Evolutionary conservation across 2,888 invertebrate species (phyloP).

Genomic region (Eristalis intricaria): DNA sequence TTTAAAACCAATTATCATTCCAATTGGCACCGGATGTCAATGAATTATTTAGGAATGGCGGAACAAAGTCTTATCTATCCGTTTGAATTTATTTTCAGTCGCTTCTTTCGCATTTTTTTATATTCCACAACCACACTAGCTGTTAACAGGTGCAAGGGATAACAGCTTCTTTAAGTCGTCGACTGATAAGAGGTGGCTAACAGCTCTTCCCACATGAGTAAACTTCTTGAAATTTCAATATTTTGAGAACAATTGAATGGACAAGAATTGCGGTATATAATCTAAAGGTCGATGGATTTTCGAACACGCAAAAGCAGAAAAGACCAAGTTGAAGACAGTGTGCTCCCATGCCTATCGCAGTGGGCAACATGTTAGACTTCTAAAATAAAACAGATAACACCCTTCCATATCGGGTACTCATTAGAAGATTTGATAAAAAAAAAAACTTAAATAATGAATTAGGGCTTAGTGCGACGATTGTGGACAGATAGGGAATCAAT

Average conservation of each 20-base stretch:
- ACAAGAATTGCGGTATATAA: not conserved
- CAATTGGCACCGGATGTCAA: not conserved
- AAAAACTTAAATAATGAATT: not conserved
- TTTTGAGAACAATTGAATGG: not conserved
- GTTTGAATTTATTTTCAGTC: not conserved
- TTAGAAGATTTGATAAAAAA: not conserved
- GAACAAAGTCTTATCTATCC: not conserved
- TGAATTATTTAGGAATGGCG: not conserved
- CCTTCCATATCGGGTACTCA: not conserved
- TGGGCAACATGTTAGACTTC: not conserved
- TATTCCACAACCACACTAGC: too few species aligned
- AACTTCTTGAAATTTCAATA: not conserved
- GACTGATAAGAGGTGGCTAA: too few species aligned
- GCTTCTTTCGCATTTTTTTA: not conserved
- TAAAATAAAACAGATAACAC: not conserved
- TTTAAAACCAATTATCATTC: not conserved
- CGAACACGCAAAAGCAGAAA: not conserved
- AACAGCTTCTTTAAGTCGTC: too few species aligned
- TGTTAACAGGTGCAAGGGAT: too few species aligned
- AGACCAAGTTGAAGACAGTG: too few species aligned
- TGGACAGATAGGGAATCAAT: conserved; percentile 1
- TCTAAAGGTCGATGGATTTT: not conserved
- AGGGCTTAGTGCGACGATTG: not conserved
- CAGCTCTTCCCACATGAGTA: not conserved
- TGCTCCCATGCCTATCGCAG: not conserved